These are phyloP conservation scores for Bubo bubo DNA, from an alignment of 2,113 vertebrate genomes.

Conservation along the genomic window DNA sequence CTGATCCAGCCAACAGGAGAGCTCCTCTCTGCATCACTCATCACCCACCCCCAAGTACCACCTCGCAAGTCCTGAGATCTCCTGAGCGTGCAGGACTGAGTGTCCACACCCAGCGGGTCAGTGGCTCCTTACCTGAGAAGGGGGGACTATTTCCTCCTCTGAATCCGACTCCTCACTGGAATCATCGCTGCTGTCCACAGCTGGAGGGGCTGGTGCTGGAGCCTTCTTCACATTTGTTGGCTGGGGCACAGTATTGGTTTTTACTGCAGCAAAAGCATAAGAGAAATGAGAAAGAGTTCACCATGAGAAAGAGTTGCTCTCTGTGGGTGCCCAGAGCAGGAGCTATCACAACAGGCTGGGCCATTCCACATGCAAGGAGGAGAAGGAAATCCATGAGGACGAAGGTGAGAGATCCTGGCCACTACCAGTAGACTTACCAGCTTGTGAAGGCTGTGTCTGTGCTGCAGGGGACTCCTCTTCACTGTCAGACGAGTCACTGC, in stretches of 20 bases:
- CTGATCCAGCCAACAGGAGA: neutral
- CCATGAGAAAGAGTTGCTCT: neutral
- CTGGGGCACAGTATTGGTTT: neutral
- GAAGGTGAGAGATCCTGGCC: neutral
- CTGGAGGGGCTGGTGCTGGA: neutral
- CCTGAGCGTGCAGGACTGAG: accelerated
- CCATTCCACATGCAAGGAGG: neutral
- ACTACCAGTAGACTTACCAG: neutral
- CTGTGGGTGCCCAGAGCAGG: neutral
- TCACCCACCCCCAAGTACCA: neutral
- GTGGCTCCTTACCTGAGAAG: slow-evolving; percentile 10
- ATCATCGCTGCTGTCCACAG: slow-evolving; percentile 28
- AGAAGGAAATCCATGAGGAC: neutral
- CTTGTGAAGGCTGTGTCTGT: neutral
- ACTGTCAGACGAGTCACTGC: slow-evolving; percentile 69
- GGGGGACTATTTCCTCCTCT: slow-evolving; percentile 34
- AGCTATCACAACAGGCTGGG: neutral
- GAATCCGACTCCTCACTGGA: slow-evolving; percentile 46
- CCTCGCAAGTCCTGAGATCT: neutral
- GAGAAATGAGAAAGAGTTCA: neutral
- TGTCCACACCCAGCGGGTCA: accelerated
- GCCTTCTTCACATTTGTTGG: neutral
- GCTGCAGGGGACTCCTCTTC: slow-evolving; percentile 46
- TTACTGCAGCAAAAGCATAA: neutral
- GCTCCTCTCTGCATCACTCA: neutral